Evolutionary conservation across 1,140 invertebrate species (phyloP), one percentile per base, ranked within the genome.

Genomic region (Grapholita molesta): DNA sequence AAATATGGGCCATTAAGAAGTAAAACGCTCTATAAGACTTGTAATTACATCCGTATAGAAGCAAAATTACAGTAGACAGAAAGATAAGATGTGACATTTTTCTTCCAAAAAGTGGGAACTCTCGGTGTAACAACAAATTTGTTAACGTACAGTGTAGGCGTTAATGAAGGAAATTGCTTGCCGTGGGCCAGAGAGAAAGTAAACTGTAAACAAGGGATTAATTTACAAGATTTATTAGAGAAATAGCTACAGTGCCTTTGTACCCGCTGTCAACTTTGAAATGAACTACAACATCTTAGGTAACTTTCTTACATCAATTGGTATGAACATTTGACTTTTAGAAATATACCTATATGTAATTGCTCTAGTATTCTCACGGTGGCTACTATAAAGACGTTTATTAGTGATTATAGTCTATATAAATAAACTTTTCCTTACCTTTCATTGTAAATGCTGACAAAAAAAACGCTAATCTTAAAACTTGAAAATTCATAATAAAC

Each of bases 181-280:
- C 55, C 24, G 5, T 32, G 25, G 25, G 55, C 28, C 15, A 18
- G n/a, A 15, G 55, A 61, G 55, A 61, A 61, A 61, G 25, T 32
- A 32, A 61, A 61, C 24, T 30, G 55, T 61, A 61, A 61, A 61
- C 55, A 61, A 61, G 55, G 55, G 7, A 30, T 61, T 61, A 61
- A 61, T 61, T 61, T 61, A 28, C 24, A 61, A 61, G 55, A 61
- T 61, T 61, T 61, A 61, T 61, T 18, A 61, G 55, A 28, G 55
- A 25, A 61, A 15, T 48, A 6, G n/a, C n/a, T n/a, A n/a, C n/a
- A n/a, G 35, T 38, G 15, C 35, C 35, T 38, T 38, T 23, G 53
- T 23, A 61, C 55, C 55, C 5, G 11, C 55, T 61, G 55, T n/a
- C 55, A 6, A 15, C 24, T 28, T 61, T 7, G 55, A n/a, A 61